Conservation (phyloP, 2,113 vertebrate genomes). For the Caracal caracal region DNA sequence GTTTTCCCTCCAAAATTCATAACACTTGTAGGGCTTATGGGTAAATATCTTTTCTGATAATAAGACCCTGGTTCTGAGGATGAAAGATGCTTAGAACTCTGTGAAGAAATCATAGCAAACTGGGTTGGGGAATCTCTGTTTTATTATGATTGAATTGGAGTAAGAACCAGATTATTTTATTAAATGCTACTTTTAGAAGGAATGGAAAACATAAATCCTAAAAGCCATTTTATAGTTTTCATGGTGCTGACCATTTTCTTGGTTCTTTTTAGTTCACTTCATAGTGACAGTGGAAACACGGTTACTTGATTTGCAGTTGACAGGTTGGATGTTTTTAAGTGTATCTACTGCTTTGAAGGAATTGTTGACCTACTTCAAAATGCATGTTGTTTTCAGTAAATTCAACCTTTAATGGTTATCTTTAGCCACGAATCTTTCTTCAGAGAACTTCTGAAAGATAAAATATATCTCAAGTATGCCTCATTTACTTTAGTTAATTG, state of each 20-base stretch:
- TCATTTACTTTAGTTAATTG: neutral
- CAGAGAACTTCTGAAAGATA: constrained; percentile 16
- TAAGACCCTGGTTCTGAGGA: constrained; percentile 49
- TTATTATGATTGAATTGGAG: constrained; percentile 56
- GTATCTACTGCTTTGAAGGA: constrained; percentile 50
- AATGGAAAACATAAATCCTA: constrained; percentile 61
- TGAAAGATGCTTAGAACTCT: constrained; percentile 44
- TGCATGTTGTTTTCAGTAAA: neutral
- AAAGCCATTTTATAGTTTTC: constrained; percentile 72
- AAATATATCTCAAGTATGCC: neutral
- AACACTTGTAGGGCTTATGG: constrained; percentile 49
- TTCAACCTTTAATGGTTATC: neutral
- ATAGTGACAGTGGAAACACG: constrained; percentile 14
- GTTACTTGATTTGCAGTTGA: constrained; percentile 58
- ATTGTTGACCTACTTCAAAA: constrained; percentile 73
- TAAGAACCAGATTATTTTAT: constrained; percentile 55
- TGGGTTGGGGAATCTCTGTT: constrained; percentile 56
- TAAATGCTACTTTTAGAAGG: constrained; percentile 52
- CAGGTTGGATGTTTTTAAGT: constrained; percentile 57
- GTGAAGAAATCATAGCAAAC: constrained; percentile 63
- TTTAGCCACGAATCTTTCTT: neutral
- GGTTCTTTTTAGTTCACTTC: constrained; percentile 7
- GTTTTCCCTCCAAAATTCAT: constrained; percentile 48
- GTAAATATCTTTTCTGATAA: constrained; percentile 61
- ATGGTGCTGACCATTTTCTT: constrained; percentile 4